phyloP scores from a whole-genome alignment of 2,113 vertebrate genomes.

The Fregetta grallaria region DNA sequence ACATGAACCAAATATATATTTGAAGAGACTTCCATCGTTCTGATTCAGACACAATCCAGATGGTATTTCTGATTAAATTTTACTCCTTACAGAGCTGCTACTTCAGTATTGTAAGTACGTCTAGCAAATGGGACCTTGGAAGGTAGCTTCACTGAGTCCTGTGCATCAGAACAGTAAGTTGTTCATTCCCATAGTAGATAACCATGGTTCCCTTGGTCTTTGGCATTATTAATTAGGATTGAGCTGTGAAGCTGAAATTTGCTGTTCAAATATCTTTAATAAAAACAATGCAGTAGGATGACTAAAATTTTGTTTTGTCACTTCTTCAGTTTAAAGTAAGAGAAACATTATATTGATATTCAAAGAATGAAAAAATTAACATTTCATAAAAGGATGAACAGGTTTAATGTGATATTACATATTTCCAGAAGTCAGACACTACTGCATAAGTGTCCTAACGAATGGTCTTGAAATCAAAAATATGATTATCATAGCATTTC shows the following conservation, averaged over 20 bases:
- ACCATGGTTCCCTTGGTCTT: background rate
- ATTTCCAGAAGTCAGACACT: background rate
- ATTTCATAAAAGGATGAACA: background rate
- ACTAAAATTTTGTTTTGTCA: background rate
- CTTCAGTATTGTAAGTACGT: background rate
- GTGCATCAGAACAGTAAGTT: background rate
- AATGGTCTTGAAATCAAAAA: background rate
- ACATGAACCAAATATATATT: background rate
- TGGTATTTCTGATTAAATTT: background rate
- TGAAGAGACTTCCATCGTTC: background rate
- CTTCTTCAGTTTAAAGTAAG: background rate
- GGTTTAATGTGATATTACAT: background rate
- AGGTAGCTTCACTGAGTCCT: background rate
- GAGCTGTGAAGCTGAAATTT: background rate
- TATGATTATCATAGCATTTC: background rate
- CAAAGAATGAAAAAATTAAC: background rate
- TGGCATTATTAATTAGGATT: background rate
- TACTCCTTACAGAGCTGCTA: background rate
- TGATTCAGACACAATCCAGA: background rate
- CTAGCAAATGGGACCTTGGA: background rate
- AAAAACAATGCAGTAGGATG: background rate
- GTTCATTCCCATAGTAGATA: background rate
- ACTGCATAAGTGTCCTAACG: background rate
- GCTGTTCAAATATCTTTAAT: background rate
- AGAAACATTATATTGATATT: background rate